These are phyloP conservation scores for Temnothorax curvispinosus DNA, from an alignment of 1,140 invertebrate species.

Conservation along the genomic window DNA sequence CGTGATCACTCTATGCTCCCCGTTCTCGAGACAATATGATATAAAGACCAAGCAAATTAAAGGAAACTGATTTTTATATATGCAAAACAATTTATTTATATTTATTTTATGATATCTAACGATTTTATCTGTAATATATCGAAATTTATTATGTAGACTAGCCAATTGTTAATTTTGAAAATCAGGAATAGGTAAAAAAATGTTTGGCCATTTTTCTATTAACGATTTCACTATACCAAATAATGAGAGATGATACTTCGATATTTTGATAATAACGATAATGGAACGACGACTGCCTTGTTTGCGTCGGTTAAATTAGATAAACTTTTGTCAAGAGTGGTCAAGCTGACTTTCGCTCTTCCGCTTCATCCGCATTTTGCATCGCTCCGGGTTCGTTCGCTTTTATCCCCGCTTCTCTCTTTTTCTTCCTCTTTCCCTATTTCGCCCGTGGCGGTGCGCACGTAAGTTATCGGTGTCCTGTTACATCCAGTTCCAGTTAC, in stretches of 20 bases:
- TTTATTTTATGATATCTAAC: neutral
- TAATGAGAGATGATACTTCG: neutral
- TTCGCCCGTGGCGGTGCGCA: constrained; percentile 52
- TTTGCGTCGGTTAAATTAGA: constrained; percentile 19
- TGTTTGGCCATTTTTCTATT: neutral
- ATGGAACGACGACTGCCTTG: neutral
- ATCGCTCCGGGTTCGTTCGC: constrained; percentile 32
- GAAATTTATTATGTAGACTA: neutral
- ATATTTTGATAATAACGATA: neutral
- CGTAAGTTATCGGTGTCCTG: constrained; percentile 71
- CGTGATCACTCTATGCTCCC: neutral
- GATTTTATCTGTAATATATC: neutral
- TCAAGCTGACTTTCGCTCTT: constrained; percentile 12
- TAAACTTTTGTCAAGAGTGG: constrained; percentile 11
- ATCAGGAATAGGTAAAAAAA: neutral
- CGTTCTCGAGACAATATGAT: neutral
- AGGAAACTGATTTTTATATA: neutral
- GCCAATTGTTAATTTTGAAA: neutral
- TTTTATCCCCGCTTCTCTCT: constrained; percentile 44
- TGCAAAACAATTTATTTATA: neutral
- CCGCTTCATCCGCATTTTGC: constrained; percentile 24
- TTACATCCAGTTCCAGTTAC: constrained; percentile 81
- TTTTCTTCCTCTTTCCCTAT: constrained; percentile 50
- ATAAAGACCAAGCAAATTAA: neutral
- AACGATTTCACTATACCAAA: neutral